Evolutionary conservation across 2,797 vertebrate genomes (phyloP).

Genomic region (Schizothorax lantsangensis): DNA sequence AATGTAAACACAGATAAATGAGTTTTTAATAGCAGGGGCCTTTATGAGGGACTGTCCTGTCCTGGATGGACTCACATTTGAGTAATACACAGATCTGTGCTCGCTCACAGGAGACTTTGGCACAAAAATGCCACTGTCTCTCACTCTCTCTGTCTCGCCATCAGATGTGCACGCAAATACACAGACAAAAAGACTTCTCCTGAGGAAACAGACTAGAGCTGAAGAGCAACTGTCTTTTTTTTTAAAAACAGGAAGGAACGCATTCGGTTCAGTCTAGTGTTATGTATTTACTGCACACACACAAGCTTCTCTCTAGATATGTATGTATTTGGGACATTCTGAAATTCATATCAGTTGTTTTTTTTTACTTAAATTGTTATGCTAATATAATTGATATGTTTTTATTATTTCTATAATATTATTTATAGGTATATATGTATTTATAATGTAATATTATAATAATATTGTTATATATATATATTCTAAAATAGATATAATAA

Average conservation of each 20-base stretch:
- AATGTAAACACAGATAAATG: constrained; percentile 32
- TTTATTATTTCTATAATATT: background rate
- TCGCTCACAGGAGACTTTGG: constrained; percentile 5
- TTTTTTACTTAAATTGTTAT: background rate
- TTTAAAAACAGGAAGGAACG: background rate
- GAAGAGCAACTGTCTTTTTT: background rate
- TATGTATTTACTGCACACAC: background rate
- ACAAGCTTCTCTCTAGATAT: background rate
- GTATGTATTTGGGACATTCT: background rate
- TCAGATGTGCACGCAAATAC: background rate
- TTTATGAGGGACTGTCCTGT: constrained; percentile 33
- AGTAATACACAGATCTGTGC: background rate
- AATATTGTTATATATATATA: background rate
- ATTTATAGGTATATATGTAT: background rate
- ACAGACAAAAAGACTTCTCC: constrained; percentile 18
- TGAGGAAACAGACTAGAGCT: background rate
- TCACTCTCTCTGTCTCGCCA: background rate
- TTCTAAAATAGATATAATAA: background rate
- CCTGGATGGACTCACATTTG: constrained; percentile 1
- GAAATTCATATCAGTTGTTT: background rate
- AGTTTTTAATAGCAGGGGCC: constrained; percentile 44
- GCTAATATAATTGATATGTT: background rate
- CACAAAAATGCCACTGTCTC: background rate
- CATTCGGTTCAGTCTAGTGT: background rate
- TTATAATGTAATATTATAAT: background rate